phyloP scores from a whole-genome alignment of 2,113 vertebrate species.

The Alosa alosa region DNA sequence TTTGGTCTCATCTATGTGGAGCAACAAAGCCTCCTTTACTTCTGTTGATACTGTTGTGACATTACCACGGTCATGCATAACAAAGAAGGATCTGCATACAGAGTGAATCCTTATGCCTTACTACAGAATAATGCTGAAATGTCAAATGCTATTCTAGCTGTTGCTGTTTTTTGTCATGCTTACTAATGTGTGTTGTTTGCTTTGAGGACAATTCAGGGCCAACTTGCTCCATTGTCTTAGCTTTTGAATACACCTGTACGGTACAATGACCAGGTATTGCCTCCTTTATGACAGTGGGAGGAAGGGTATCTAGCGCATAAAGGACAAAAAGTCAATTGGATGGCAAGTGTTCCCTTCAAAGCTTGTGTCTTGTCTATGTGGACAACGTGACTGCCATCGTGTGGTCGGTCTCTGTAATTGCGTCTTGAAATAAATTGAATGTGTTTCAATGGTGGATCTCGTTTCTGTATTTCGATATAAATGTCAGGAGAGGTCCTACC shows the following conservation, averaged over 20 bases:
- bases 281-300: conserved; percentile 48
- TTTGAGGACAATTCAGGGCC: conserved; percentile 61
- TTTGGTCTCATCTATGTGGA: neutral
- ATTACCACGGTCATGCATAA: neutral
- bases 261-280: conserved; percentile 57
- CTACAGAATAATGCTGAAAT: neutral
- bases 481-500: too few relatives aligned
- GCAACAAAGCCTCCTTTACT: neutral
- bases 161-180: conserved; percentile 3
- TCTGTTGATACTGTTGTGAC: neutral
- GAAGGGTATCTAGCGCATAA: conserved; percentile 8
- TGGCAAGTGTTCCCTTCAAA: conserved; percentile 26
- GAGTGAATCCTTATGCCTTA: neutral
- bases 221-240: conserved; percentile 56
- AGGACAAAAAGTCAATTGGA: conserved; percentile 33
- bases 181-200: neutral
- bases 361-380: conserved; percentile 65
- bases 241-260: conserved; percentile 50
- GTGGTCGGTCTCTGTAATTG: conserved; percentile 73
- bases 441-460: conserved; percentile 50
- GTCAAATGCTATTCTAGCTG: neutral
- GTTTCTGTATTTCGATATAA: conserved; percentile 46
- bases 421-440: conserved; percentile 66
- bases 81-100: neutral
- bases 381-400: conserved; percentile 70